phyloP scores from a whole-genome alignment of 2,888 invertebrate species.

The Cerastis rubricosa region DNA sequence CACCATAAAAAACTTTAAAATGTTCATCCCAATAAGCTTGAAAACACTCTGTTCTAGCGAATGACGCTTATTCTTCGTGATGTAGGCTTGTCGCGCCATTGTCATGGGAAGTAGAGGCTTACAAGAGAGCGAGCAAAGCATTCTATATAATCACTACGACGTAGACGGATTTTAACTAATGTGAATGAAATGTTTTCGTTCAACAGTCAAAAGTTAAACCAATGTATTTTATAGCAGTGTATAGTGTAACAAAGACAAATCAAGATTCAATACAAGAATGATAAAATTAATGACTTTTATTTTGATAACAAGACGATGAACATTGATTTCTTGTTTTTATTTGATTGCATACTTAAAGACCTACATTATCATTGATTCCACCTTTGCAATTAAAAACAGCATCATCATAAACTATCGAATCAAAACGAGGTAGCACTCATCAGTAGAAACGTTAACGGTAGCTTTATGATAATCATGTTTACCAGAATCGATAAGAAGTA shows the following conservation, averaged over 20 bases:
- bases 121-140: constrained; percentile 14
- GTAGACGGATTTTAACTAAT: background rate
- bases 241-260: background rate
- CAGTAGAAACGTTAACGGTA: constrained; percentile 4
- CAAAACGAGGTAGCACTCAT: constrained; percentile 9
- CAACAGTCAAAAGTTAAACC: background rate
- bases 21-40: constrained; percentile 38
- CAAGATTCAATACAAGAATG: background rate
- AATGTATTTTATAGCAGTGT: background rate
- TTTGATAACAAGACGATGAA: background rate
- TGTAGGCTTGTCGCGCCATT: constrained; percentile 9
- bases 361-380: background rate
- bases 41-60: constrained; percentile 30
- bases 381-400: background rate
- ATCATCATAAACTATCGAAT: constrained; percentile 2
- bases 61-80: constrained; percentile 37
- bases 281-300: background rate
- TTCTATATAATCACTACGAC: constrained; percentile 22
- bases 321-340: background rate
- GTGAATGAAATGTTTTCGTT: background rate
- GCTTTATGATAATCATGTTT: constrained; percentile 27
- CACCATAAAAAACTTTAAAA: constrained; percentile 6
- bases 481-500: constrained; percentile 31
- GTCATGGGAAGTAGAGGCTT: constrained; percentile 12
- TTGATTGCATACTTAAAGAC: background rate